These are phyloP conservation scores for Oenanthe oenanthe DNA, from an alignment of 2,113 vertebrate genomes.

Conservation along the genomic window DNA sequence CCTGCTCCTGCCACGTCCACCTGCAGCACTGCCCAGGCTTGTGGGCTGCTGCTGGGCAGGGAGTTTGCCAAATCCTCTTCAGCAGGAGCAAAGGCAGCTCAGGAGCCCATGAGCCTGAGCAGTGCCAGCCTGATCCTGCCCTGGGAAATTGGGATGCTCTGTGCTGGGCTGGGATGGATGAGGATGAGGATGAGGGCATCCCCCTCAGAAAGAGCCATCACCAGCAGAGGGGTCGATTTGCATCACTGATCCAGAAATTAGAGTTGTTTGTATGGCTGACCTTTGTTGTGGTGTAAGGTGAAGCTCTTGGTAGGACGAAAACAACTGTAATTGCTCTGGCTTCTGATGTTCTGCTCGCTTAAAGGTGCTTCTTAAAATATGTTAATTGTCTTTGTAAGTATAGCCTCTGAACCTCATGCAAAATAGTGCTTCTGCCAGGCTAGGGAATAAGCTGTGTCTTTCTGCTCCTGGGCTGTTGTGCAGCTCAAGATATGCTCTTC, in stretches of 20 bases:
- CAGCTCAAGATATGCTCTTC: neutral
- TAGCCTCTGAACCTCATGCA: neutral
- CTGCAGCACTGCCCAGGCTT: neutral
- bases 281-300: neutral
- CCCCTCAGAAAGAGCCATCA: neutral
- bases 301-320: neutral
- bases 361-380: neutral
- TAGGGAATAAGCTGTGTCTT: neutral
- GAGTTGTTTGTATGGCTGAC: neutral
- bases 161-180: neutral
- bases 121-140: neutral
- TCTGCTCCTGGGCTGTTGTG: neutral
- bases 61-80: neutral
- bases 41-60: neutral
- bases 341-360: neutral
- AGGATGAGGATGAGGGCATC: neutral
- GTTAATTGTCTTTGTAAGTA: neutral
- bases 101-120: neutral
- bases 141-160: neutral
- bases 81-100: neutral
- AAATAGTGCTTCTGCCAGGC: neutral
- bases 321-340: neutral
- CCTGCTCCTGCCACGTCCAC: too few relatives aligned
- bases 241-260: neutral
- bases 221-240: accelerated